Evolutionary conservation across 23 tunicate genomes (phyloP).

Genomic region (Trididemnum miniatum): DNA sequence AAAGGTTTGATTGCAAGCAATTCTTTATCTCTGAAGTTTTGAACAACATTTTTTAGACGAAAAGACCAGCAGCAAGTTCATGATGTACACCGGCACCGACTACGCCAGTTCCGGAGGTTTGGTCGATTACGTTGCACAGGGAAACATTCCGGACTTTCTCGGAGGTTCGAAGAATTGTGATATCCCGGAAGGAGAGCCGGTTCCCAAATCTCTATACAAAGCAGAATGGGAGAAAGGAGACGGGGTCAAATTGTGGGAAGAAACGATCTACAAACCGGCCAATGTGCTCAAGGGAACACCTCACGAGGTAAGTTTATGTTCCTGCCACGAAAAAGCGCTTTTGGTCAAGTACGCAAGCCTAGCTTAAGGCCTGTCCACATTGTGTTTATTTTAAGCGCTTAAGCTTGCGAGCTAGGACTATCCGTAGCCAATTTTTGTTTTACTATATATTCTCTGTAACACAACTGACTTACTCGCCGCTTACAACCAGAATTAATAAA

Average conservation of each 20-base stretch:
- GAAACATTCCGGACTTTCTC: constrained; percentile 86
- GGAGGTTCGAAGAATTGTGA: constrained; percentile 67
- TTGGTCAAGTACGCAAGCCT: too few species aligned
- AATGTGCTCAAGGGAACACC: constrained; percentile 71
- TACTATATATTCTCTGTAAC: too few species aligned
- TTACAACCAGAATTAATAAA: too few species aligned
- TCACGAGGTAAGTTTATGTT: constrained; percentile 83
- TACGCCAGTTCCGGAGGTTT: constrained; percentile 79
- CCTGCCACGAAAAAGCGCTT: too few species aligned
- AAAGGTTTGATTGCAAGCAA: too few species aligned
- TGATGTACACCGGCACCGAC: constrained; percentile 97
- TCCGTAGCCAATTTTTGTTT: too few species aligned
- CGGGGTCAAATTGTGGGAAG: constrained; percentile 55
- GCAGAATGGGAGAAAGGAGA: constrained; percentile 86
- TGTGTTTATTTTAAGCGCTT: too few species aligned
- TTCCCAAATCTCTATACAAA: constrained; percentile 85
- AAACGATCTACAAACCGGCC: constrained; percentile 70
- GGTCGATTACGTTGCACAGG: constrained; percentile 75
- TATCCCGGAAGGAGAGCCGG: constrained; percentile 70
- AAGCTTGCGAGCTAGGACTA: too few species aligned
- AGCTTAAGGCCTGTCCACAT: too few species aligned
- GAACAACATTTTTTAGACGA: neutral
- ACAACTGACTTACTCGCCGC: too few species aligned
- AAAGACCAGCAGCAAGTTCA: constrained; percentile 75
- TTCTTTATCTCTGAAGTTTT: too few species aligned